phyloP scores from a whole-genome alignment of 2,888 invertebrate genomes.

The Myopa testacea region DNA sequence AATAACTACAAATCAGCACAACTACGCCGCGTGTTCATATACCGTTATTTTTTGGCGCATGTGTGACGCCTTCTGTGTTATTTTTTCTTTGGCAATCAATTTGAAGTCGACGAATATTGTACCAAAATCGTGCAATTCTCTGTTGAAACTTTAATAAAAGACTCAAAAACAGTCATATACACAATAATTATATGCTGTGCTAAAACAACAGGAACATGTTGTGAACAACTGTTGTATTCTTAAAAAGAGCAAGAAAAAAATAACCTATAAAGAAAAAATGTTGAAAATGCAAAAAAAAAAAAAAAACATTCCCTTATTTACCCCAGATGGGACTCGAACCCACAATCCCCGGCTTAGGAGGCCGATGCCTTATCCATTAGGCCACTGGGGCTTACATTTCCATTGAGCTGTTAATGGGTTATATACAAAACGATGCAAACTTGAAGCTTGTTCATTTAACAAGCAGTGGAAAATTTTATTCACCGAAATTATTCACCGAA shows the following conservation, averaged over 20 bases:
- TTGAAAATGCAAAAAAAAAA: too few relatives aligned
- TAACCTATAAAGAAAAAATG: too few relatives aligned
- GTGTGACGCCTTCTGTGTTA: slow-evolving; percentile 88
- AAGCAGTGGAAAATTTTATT: too few relatives aligned
- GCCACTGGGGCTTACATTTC: slow-evolving; percentile 76
- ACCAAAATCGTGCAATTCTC: too few relatives aligned
- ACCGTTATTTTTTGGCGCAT: slow-evolving; percentile 73
- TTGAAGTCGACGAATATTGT: neutral
- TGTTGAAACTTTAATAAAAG: too few relatives aligned
- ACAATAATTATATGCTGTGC: neutral
- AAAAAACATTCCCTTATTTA: too few relatives aligned
- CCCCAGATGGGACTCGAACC: slow-evolving; percentile 61
- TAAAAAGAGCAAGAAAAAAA: neutral
- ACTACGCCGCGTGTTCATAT: slow-evolving; percentile 7
- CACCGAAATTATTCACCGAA: too few relatives aligned
- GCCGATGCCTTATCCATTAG: slow-evolving; percentile 76
- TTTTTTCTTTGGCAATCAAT: slow-evolving; percentile 83
- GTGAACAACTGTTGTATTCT: neutral
- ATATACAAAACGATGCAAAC: too few relatives aligned
- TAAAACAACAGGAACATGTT: neutral
- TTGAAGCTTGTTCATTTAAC: too few relatives aligned
- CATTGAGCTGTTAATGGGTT: too few relatives aligned
- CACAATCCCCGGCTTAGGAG: slow-evolving; percentile 62
- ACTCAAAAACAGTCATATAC: too few relatives aligned
- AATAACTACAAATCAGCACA: slow-evolving; percentile 14